Evolutionary conservation across 2,888 invertebrate genomes (phyloP).

Genomic region (Portevinia maculata): DNA sequence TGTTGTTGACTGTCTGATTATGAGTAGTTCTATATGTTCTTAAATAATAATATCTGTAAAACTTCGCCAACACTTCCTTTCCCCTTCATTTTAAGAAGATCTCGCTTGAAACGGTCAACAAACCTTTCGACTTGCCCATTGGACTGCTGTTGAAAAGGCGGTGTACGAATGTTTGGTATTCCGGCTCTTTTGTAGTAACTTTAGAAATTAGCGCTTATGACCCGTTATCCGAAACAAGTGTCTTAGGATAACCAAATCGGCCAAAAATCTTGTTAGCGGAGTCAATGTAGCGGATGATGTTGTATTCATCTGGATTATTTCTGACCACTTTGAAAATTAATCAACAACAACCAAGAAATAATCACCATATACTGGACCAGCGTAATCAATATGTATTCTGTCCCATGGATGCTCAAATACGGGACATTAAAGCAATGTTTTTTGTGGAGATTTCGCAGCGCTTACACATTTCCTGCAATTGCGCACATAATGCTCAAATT

Average conservation of each 20-base stretch:
- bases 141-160: not conserved
- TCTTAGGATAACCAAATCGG: not conserved
- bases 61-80: not conserved
- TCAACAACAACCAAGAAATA: not conserved
- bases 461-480: not conserved
- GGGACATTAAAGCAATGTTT: not conserved
- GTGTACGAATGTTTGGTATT: not conserved
- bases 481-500: not conserved
- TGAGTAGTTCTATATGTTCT: not conserved
- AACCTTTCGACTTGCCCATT: not conserved
- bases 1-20: not conserved
- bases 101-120: not conserved
- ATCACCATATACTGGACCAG: not conserved
- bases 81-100: not conserved
- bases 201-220: not conserved
- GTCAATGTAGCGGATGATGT: not conserved
- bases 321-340: not conserved
- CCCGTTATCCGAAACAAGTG: constrained; percentile 1
- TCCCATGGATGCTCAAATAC: not conserved
- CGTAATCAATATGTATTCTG: not conserved
- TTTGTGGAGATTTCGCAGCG: not conserved
- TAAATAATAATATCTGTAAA: not conserved
- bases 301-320: not conserved
- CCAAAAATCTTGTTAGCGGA: not conserved
- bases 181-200: not conserved